Base-by-base conservation (phyloP, 2,888 invertebrate species). In the Ophonus ardosiacus region DNA sequence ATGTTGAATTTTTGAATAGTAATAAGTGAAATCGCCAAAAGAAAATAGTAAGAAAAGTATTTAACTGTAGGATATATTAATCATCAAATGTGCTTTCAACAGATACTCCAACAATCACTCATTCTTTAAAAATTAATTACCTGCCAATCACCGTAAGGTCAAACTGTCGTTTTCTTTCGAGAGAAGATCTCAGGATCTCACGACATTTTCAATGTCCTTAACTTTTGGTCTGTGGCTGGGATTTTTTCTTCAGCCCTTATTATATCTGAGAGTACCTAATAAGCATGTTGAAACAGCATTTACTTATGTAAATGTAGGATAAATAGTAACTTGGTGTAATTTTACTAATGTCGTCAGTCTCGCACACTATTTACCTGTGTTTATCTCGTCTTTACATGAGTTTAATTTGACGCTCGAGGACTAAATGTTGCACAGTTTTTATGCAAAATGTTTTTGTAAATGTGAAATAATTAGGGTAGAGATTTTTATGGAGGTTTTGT, bases 221-320 rank as follows among this genome's bases (percentile, higher is more conserved):
- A 74, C 71, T 74, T 43, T 74, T 43, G 15, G 18, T 74, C 13
- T 51, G 43, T 51, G 43, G 38, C n/a, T 15, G 7, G 38, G 24
- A 15, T 78, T 78, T 78, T 78, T 24, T 57, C 24, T 57, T 7
- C 59, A 38, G 40, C 57, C 59, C 31, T 78, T 24, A 78, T 78
- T 78, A 78, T 78, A 57, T 57, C 56, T 57, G 56, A 51, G 40
- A 13, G 56, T 31, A 31, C 31, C 31, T 78, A 78, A 78, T 78
- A 78, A 78, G 51, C 31, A 78, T 59, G 31, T 57, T 78, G 78
- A 13, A 31, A 57, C 59, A 24, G 78, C 78, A 78, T 78, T 78
- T 78, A 57, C 78, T 78, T 78, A 78, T 78, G 78, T 59, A 78
- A 78, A 78, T 78, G 57, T 78, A 57, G 13, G n/a, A 78, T 31